These are phyloP conservation scores for Pegoplata infirma DNA, from an alignment of 2,888 invertebrate species.

Conservation along the genomic window DNA sequence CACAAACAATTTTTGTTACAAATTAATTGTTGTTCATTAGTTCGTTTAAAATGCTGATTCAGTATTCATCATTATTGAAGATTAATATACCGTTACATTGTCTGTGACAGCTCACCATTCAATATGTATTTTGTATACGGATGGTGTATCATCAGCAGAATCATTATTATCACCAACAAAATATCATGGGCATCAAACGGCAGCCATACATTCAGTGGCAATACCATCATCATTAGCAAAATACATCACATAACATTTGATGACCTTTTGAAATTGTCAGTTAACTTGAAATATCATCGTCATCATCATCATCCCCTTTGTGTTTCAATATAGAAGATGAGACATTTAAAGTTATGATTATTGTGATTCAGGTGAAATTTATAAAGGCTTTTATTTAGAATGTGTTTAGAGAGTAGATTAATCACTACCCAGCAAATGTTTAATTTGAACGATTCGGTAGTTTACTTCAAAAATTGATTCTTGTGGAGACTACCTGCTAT, in stretches of 20 bases:
- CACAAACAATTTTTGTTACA: slow-evolving; percentile 51
- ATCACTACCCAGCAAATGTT: no score
- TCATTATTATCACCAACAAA: slow-evolving; percentile 1
- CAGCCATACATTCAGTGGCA: background rate
- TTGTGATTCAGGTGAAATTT: slow-evolving; percentile 54
- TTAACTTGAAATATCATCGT: slow-evolving; percentile 38
- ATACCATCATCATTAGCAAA: slow-evolving; percentile 11
- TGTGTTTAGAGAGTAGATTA: background rate
- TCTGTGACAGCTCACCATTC: slow-evolving; percentile 73
- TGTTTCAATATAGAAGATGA: slow-evolving; percentile 18
- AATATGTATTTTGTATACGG: no score
- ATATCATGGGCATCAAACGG: background rate
- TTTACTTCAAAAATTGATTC: no score
- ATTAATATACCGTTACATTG: slow-evolving; percentile 77
- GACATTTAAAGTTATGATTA: slow-evolving; percentile 62
- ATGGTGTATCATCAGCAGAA: slow-evolving; percentile 32
- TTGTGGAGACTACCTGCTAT: no score
- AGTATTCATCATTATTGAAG: slow-evolving; percentile 78
- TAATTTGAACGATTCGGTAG: no score
- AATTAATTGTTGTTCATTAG: slow-evolving; percentile 70
- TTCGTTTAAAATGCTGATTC: slow-evolving; percentile 78
- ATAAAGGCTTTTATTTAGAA: slow-evolving; percentile 30
- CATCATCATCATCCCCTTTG: background rate
- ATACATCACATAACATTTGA: slow-evolving; percentile 55
- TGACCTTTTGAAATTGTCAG: slow-evolving; percentile 59